Conservation (phyloP, 2,888 invertebrate genomes). For the Gastracanthus pulcherrimus region DNA sequence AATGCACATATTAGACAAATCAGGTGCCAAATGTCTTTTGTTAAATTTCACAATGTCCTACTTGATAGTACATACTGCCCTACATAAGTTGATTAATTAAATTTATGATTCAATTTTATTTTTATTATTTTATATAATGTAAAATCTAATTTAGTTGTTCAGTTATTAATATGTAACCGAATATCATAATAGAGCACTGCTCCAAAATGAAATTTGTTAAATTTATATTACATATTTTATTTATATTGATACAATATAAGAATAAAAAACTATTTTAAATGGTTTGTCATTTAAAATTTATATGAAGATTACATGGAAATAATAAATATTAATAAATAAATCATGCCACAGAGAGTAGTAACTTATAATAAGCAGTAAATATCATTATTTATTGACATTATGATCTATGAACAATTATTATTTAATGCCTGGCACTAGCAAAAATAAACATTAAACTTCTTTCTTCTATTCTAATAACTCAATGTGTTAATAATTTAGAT, state of each 20-base stretch:
- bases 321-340: not conserved
- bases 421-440: not conserved
- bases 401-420: not conserved
- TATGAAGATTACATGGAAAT: not conserved
- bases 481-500: not conserved
- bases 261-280: not conserved
- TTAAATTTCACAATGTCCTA: not conserved
- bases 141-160: too few species aligned
- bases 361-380: not conserved
- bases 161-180: too few species aligned
- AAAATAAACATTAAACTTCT: not conserved
- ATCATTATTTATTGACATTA: not conserved
- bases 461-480: not conserved
- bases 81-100: not conserved
- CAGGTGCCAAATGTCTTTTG: not conserved
- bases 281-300: not conserved
- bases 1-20: slow-evolving; percentile 4
- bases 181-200: not conserved
- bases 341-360: not conserved
- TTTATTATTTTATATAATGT: too few species aligned
- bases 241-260: not conserved
- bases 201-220: not conserved
- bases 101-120: not conserved
- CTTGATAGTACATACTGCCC: not conserved
- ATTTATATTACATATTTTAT: not conserved